These are phyloP conservation scores for Hydractinia symbiolongicarpus DNA, from an alignment of 30 jellyfish, hydroid and myxozoan genomes.

Conservation along the genomic window DNA sequence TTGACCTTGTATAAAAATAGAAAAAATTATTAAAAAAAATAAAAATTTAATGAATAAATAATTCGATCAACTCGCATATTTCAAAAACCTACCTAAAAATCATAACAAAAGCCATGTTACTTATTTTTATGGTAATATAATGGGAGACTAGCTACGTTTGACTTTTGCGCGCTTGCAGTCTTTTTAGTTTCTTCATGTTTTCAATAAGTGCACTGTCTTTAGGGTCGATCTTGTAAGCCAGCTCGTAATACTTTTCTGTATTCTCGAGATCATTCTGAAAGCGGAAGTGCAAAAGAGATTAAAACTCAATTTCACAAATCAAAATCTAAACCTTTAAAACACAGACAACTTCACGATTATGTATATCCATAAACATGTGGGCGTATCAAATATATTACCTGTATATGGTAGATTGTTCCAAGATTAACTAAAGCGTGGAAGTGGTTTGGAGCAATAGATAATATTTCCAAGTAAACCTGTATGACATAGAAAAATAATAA, in stretches of 20 bases:
- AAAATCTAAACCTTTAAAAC: no score
- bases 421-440: slow-evolving; percentile 56
- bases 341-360: no score
- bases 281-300: background rate
- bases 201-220: background rate
- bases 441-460: slow-evolving; percentile 34
- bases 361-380: no score
- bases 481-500: background rate
- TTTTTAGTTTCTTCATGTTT: slow-evolving; percentile 1
- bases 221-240: background rate
- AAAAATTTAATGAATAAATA: no score
- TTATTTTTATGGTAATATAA: no score
- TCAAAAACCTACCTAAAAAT: no score
- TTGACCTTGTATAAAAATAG: no score
- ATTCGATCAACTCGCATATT: no score
- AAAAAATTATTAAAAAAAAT: no score
- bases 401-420: slow-evolving; percentile 59
- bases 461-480: slow-evolving; percentile 52
- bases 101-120: no score
- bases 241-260: slow-evolving; percentile 43
- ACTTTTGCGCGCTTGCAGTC: background rate
- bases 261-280: slow-evolving; percentile 6
- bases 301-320: no score
- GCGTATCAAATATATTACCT: slow-evolving; percentile 14
- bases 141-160: background rate